Base-by-base conservation (phyloP, 2,113 vertebrate species). In the Tor tambroides region DNA sequence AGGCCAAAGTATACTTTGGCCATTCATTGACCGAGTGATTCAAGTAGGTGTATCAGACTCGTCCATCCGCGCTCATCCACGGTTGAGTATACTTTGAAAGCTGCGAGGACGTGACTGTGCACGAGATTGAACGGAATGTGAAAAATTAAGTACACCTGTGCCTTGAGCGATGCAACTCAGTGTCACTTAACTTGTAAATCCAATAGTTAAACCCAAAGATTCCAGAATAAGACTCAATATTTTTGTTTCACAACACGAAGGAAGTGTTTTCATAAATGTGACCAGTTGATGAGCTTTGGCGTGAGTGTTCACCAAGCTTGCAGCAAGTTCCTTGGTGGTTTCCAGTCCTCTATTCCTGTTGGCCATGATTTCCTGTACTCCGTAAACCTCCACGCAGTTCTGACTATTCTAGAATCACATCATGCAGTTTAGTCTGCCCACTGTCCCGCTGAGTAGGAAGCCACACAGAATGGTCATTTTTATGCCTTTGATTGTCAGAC, bases 341-440 rank as follows among this genome's bases (percentile, higher is more conserved):
- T 74, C 17, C 26, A 38, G 85, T 82, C 28, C 71, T 86, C 49
- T 61, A 76, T 85, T 83, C 19, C n/a, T 43, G 4, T 56, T 76
- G 4, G 38, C 63, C 11, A 54, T 41, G 56, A 3, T 82, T 71
- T 79, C 11, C 30, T 83, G 71, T 32, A 30, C 7, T 35, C 11
- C 30, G 49, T 74, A 80, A 43, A 80, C 54, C 76, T 74, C 32
- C 26, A 17, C 30, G 35, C 61, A 80, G 49, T 84, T 83, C 2
- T 51, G 85, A 51, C 56, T 83, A 17, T 30, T 72, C 51, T 21
- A 84, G 67, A 61, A 56, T 59, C 32, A 65, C 74, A 84, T 78
- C 32, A 87, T 69, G 41, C 69, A 12, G 35, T 43, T 23, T 30
- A 49, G 82, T 81, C 72, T 75, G 17, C 46, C 74, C 30, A 46